Conservation (phyloP, 1,140 invertebrate species). For the Sogatella furcifera region DNA sequence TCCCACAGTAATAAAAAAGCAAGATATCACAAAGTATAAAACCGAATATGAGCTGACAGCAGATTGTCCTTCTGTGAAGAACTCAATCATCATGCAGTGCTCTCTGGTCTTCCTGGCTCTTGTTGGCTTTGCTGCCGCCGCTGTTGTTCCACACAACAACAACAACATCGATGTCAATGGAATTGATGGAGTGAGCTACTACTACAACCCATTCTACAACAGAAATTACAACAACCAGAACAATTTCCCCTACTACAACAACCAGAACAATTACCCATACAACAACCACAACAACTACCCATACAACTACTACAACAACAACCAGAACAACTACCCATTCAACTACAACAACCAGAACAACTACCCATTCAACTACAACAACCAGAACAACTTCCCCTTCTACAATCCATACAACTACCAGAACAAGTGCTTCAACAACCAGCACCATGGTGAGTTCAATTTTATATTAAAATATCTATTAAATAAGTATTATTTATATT, state of each 20-base stretch:
- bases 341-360: slow-evolving; percentile 1
- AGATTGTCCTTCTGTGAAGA: no score
- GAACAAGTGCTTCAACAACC: neutral
- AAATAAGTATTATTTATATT: no score
- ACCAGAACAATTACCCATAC: neutral
- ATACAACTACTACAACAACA: neutral
- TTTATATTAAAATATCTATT: no score
- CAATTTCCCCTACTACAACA: neutral
- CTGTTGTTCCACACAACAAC: neutral
- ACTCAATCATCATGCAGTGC: no score
- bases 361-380: neutral
- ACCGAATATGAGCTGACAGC: no score
- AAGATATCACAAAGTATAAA: no score
- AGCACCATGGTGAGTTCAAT: neutral
- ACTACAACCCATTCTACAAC: neutral
- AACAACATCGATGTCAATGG: neutral
- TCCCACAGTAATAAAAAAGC: no score
- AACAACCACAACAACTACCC: neutral
- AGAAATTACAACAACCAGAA: neutral
- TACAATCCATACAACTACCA: neutral
- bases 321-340: neutral
- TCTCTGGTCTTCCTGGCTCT: no score
- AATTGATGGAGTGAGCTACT: neutral
- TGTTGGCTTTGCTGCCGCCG: neutral
- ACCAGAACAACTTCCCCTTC: neutral